Percentiles rank a stretch among this genome's conserved stretches.
phyloP scores from a whole-genome alignment of 2,888 invertebrate genomes.

The Malthinus seriepunctatus region DNA sequence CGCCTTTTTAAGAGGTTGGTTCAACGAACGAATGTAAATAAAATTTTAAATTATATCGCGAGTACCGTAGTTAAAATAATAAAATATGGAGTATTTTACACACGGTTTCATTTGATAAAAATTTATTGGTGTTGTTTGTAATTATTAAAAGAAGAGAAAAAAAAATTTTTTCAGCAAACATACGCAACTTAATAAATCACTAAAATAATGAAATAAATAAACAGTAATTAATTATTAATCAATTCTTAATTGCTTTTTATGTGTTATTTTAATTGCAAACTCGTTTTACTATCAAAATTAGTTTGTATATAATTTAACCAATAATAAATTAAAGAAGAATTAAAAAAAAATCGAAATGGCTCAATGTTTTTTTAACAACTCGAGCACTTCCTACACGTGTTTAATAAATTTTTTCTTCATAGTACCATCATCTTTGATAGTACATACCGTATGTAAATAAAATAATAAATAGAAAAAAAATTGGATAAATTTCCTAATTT shows the following conservation, averaged over 20 bases:
- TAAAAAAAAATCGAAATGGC: neutral
- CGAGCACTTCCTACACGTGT: neutral
- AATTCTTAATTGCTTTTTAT: conserved; percentile 21
- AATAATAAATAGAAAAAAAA: conserved; percentile 3
- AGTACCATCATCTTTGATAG: too few species aligned
- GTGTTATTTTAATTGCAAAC: conserved; percentile 11
- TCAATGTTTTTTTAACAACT: too few species aligned
- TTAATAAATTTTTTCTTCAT: neutral
- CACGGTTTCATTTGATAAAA: conserved; percentile 22
- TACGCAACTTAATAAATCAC: conserved; percentile 13
- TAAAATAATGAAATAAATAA: conserved; percentile 13
- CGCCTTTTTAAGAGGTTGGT: conserved; percentile 15
- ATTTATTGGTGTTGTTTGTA: conserved; percentile 18
- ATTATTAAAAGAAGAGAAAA: too few species aligned
- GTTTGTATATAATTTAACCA: too few species aligned
- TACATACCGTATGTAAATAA: conserved; percentile 1
- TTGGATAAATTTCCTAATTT: too few species aligned
- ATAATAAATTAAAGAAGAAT: too few species aligned
- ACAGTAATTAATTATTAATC: conserved; percentile 22
- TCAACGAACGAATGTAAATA: conserved; percentile 31
- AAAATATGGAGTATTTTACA: conserved; percentile 28
- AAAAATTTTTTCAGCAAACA: conserved; percentile 4
- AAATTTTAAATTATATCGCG: conserved; percentile 20
- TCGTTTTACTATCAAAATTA: conserved; percentile 1
- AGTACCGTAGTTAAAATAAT: conserved; percentile 30